Evolutionary conservation across 2,797 vertebrate species (phyloP).

Genomic region (Pseudomugil tenellus): DNA sequence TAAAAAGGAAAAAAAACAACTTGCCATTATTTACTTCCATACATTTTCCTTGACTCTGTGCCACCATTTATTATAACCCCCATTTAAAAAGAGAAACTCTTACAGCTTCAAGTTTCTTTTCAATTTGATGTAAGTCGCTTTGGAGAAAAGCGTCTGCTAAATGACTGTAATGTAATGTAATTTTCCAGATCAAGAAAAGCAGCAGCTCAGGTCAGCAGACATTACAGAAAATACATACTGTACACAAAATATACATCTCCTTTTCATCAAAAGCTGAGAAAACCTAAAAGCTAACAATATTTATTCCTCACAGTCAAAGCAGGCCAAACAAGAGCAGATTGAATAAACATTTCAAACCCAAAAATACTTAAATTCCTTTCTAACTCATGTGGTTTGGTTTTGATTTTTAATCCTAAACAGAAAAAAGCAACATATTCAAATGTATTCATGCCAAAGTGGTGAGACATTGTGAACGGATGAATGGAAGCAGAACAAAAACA

Average conservation of each 20-base stretch:
- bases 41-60: neutral
- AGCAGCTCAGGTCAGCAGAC: neutral
- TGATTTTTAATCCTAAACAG: neutral
- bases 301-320: neutral
- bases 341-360: neutral
- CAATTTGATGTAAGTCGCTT: too few relatives aligned
- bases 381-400: neutral
- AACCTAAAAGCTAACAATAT: neutral
- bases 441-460: neutral
- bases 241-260: too few relatives aligned
- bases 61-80: neutral
- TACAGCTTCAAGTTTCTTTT: neutral
- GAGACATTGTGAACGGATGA: neutral
- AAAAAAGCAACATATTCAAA: neutral
- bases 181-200: neutral
- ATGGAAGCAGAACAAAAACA: neutral
- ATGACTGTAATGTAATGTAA: too few relatives aligned
- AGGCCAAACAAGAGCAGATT: neutral
- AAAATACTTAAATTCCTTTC: neutral
- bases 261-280: neutral
- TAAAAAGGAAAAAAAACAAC: too few relatives aligned
- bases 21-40: neutral
- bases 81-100: neutral
- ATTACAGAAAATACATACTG: neutral
- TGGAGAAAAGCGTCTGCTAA: too few relatives aligned